Evolutionary conservation across 2,888 invertebrate species (phyloP).

Genomic region (Acanthopleura granulata): DNA sequence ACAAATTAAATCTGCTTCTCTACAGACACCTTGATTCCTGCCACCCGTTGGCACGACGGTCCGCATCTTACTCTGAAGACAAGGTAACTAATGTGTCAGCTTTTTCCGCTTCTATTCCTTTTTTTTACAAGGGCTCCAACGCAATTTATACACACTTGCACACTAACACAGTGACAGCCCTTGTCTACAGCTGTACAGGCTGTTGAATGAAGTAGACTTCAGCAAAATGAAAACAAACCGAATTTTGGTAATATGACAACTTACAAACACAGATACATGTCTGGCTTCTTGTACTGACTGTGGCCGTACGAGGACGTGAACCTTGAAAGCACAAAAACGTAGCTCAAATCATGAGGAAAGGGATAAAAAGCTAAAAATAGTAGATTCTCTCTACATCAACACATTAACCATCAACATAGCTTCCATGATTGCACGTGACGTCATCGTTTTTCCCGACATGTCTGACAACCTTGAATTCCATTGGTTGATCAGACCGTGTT

Average conservation of each 20-base stretch:
- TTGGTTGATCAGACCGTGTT: not conserved
- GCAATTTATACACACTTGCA: too few relatives aligned
- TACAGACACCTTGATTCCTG: too few relatives aligned
- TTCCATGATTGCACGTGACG: slow-evolving; percentile 13
- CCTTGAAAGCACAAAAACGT: not conserved
- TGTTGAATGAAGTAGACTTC: too few relatives aligned
- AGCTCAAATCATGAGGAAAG: not conserved
- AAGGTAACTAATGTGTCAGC: too few relatives aligned
- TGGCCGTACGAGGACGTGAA: not conserved
- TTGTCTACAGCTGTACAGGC: too few relatives aligned
- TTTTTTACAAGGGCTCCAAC: too few relatives aligned
- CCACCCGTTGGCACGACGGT: too few relatives aligned
- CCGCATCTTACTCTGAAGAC: too few relatives aligned
- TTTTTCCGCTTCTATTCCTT: too few relatives aligned
- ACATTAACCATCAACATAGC: slow-evolving; percentile 3
- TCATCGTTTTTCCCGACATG: not conserved
- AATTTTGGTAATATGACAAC: not conserved
- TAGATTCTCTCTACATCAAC: slow-evolving; percentile 5
- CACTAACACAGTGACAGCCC: too few relatives aligned
- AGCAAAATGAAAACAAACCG: too few relatives aligned
- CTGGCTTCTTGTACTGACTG: not conserved
- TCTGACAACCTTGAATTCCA: slow-evolving; percentile 1
- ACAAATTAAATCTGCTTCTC: too few relatives aligned
- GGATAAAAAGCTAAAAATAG: not conserved
- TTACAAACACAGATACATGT: not conserved